A percentile compares a stretch with the other conserved stretches of the same genome.
phyloP scores from a whole-genome alignment of 2,113 vertebrate species.

The Zeus faber region DNA sequence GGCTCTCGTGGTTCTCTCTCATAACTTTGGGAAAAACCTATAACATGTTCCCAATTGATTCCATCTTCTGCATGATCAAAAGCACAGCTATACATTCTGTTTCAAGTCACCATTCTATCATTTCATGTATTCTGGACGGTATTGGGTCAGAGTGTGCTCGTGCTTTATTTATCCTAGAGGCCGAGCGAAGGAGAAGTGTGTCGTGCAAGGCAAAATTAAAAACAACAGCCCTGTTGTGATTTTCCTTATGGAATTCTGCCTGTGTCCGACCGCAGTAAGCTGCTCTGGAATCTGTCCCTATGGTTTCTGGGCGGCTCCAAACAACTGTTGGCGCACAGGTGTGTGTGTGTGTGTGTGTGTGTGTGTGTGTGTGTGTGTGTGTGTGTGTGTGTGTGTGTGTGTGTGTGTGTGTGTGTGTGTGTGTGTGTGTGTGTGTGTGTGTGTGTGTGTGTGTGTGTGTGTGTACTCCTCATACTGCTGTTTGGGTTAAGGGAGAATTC shows the following conservation, averaged over 20 bases:
- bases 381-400: too few relatives aligned
- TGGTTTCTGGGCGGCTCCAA: slow-evolving; percentile 11
- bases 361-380: too few relatives aligned
- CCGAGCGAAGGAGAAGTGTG: slow-evolving; percentile 14
- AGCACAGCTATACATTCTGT: slow-evolving; percentile 18
- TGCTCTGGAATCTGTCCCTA: slow-evolving; percentile 44
- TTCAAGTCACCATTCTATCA: not conserved
- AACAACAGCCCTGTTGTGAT: slow-evolving; percentile 47
- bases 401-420: too few relatives aligned
- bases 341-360: slow-evolving; percentile 8
- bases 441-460: too few relatives aligned
- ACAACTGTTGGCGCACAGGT: slow-evolving; percentile 11
- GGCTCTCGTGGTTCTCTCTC: too few relatives aligned
- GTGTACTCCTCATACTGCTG: too few relatives aligned
- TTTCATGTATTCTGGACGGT: not conserved
- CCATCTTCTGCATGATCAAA: not conserved
- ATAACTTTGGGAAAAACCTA: not conserved
- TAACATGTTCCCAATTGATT: not conserved
- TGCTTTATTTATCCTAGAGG: slow-evolving; percentile 39
- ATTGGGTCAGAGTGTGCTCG: slow-evolving; percentile 47
- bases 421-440: too few relatives aligned
- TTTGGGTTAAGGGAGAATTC: too few relatives aligned
- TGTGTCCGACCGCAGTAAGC: slow-evolving; percentile 51
- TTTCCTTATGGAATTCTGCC: slow-evolving; percentile 50
- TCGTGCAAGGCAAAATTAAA: slow-evolving; percentile 34